Evolutionary conservation across 2,888 invertebrate species (phyloP), one percentile per base, ranked within the genome.

Genomic region (Vesta saturnalis): DNA sequence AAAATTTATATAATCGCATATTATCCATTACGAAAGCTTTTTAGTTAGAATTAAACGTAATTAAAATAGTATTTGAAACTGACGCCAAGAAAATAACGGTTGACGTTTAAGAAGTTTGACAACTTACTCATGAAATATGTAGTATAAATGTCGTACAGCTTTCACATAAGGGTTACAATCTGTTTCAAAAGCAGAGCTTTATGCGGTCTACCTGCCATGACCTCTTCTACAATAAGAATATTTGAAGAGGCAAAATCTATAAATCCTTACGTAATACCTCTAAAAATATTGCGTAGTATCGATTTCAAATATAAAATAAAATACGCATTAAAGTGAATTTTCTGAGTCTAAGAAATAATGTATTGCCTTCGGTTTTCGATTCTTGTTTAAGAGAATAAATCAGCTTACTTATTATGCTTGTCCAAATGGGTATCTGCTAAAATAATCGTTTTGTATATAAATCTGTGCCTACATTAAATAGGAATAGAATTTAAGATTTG

Each of bases 81-180:
- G 56, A 52, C 39, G 57, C 49, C n/a, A 54, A 57, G 58, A 61
- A 67, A 56, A 58, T 60, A 39, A 54, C 47, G 52, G 35, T 18
- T 14, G 59, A 56, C 64, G 60, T 64, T 64, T 60, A 64, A 55
- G 60, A 64, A 57, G 39, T n/a, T 39, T 39, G 39, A 8, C 39
- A 39, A 8, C 39, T 63, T 54, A 46, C 67, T 71, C 65, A 69
- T 71, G 69, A 71, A 71, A 67, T 67, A 71, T 73, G 71, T 62
- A 73, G 65, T 65, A 59, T 71, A 69, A 67, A 64, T 67, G 65
- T 69, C 71, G 69, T 67, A 59, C 60, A 63, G 60, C 67, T 61
- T 58, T 56, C 58, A 46, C 30, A 54, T 62, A 67, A 68, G 56
- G 58, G 64, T 65, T 68, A 64, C 72, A 72, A 70, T 72, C 69